Evolutionary conservation across 1,140 invertebrate genomes (phyloP), one percentile per base, ranked within the genome.

Genomic region (Scaptomyza hsui): DNA sequence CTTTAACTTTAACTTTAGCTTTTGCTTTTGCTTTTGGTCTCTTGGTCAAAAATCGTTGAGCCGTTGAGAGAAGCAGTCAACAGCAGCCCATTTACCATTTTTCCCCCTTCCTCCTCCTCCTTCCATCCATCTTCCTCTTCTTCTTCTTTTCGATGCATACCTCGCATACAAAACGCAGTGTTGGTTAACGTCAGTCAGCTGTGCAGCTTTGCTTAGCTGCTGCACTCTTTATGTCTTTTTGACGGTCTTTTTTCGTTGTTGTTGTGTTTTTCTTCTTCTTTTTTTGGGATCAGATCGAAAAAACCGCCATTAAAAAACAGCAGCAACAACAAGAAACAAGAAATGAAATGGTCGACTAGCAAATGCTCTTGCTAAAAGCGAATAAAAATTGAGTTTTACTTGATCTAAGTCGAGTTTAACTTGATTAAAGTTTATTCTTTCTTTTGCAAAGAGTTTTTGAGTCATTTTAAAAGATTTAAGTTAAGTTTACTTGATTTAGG

Each of bases 21-120:
- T n/a, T 37, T 37, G 32, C 32, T 37, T n/a, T 37, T 37, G 32
- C 26, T 13, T 9, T 10, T 7, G 7, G 9, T 37, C 49, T 47
- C 64, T 77, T 78, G 60, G 59, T 74, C 67, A 71, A 70, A 74
- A 70, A 74, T 74, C 72, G 72, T 74, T 74, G 72, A 74, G 72
- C 65, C 72, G 72, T 74, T 70, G 60, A 72, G 63, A 61, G 41
- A 21, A 21, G 49, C 53, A 72, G 69, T 56, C 71, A 73, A 48
- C 56, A 62, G 42, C 44, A 69, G 64, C 64, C 51, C 37, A 64
- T 44, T 26, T 35, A n/a, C 45, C 59, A 51, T 39, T 32, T 37
- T 29, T 45, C 29, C 35, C 10, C 53, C 24, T 1, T 4, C 12
- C 42, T 3, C 42, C 2, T 12, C 29, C 35, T 7, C 53, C 24